These are phyloP conservation scores for Ceratina australensis DNA, from an alignment of 1,140 invertebrate species.

Conservation along the genomic window DNA sequence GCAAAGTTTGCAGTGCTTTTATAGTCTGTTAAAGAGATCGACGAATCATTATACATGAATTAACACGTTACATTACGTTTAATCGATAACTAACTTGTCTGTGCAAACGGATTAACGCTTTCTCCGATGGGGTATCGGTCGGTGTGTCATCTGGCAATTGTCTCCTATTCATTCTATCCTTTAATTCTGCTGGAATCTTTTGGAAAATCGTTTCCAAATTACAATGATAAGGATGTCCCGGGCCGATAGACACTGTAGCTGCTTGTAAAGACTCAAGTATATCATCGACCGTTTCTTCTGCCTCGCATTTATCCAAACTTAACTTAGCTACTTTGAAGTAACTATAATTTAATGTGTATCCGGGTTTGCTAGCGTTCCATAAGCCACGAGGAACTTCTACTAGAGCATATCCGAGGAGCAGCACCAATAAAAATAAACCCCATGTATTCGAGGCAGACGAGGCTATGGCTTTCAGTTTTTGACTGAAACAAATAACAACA, in stretches of 20 bases:
- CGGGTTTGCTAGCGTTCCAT: conserved; percentile 91
- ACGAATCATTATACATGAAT: conserved; percentile 2
- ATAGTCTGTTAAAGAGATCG: conserved; percentile 83
- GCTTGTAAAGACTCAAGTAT: conserved; percentile 92
- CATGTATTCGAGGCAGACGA: conserved; percentile 99
- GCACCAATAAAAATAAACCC: conserved; percentile 97
- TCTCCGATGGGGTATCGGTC: conserved; percentile 87
- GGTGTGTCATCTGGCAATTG: conserved; percentile 84
- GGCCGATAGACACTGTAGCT: conserved; percentile 84
- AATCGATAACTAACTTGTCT: conserved; percentile 80
- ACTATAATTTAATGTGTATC: conserved; percentile 90
- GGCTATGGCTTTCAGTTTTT: conserved; percentile 96
- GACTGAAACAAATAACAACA: conserved; percentile 76
- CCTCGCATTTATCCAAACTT: conserved; percentile 97
- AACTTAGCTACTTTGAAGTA: conserved; percentile 99
- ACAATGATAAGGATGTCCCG: conserved; percentile 84
- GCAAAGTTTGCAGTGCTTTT: conserved; percentile 91
- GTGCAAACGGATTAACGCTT: conserved; percentile 90
- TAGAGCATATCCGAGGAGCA: conserved; percentile 97
- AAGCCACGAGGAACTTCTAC: conserved; percentile 96
- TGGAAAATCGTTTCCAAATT: conserved; percentile 93
- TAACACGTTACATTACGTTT: not conserved
- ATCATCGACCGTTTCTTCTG: conserved; percentile 97
- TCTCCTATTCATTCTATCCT: conserved; percentile 85
- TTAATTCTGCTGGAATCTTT: conserved; percentile 90